phyloP scores from a whole-genome alignment of 2,797 vertebrate species.

The Phoebastria nigripes region DNA sequence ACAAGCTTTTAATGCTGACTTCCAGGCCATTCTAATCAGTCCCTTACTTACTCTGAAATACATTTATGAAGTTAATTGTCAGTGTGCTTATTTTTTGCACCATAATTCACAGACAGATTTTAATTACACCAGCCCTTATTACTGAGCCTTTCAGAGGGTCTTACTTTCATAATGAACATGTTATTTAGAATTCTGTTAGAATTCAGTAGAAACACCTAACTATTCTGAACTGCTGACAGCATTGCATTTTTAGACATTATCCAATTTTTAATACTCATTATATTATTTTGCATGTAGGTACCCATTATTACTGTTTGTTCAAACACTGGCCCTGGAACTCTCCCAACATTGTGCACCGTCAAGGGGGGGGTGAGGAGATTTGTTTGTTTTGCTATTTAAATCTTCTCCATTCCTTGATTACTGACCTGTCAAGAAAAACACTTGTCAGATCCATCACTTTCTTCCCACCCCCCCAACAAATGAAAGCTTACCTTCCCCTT shows the following conservation, averaged over 20 bases:
- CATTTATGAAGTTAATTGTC: not conserved
- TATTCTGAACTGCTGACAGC: not conserved
- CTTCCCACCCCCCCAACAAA: not conserved
- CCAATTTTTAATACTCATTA: not conserved
- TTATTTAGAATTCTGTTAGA: not conserved
- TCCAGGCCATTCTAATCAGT: not conserved
- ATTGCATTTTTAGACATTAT: not conserved
- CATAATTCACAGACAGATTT: not conserved
- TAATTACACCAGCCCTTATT: not conserved
- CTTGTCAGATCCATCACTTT: not conserved
- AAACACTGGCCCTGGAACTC: not conserved
- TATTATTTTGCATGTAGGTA: not conserved
- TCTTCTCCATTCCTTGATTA: not conserved
- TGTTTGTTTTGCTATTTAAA: not conserved
- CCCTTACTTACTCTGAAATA: not conserved
- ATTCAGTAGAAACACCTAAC: not conserved
- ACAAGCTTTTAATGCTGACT: too few relatives aligned
- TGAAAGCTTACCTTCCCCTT: not conserved
- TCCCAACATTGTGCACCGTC: not conserved
- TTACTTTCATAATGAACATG: not conserved
- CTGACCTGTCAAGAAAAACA: not conserved
- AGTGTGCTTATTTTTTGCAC: not conserved
- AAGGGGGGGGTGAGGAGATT: rapidly evolving
- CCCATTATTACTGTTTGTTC: not conserved
- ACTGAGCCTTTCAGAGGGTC: not conserved